Evolutionary conservation across 2,797 vertebrate genomes (phyloP).

Genomic region (Pantherophis vulpinus): DNA sequence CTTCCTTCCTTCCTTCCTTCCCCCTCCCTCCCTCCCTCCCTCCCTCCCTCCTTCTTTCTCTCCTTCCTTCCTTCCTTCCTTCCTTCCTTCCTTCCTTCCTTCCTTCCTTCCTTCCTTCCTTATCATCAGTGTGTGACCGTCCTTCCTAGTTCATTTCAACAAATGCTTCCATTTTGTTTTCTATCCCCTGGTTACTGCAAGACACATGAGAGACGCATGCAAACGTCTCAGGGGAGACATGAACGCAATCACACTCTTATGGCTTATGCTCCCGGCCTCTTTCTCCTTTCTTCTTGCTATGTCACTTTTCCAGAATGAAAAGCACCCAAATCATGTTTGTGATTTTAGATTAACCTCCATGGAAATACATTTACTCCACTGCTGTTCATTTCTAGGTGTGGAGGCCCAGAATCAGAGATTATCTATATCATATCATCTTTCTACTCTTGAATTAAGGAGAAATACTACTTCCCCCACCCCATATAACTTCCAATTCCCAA

Average conservation of each 20-base stretch:
- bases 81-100: no score
- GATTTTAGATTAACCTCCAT: neutral
- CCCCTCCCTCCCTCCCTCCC: no score
- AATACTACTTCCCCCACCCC: no score
- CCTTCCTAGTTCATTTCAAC: neutral
- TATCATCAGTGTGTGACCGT: neutral
- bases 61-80: no score
- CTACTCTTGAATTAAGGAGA: neutral
- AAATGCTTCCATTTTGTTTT: neutral
- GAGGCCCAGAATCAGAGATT: neutral
- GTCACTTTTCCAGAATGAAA: neutral
- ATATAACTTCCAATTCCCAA: neutral
- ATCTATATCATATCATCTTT: neutral
- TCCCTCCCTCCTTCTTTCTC: no score
- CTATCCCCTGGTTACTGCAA: neutral
- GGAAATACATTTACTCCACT: neutral
- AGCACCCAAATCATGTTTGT: neutral
- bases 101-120: no score
- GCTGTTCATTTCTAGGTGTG: no score
- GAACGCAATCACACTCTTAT: neutral
- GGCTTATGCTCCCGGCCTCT: neutral
- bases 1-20: no score
- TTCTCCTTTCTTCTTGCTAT: neutral
- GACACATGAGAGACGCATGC: no score
- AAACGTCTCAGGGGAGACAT: neutral